phyloP scores from a whole-genome alignment of 1,140 invertebrate genomes.

The Leptopilina clavipes region DNA sequence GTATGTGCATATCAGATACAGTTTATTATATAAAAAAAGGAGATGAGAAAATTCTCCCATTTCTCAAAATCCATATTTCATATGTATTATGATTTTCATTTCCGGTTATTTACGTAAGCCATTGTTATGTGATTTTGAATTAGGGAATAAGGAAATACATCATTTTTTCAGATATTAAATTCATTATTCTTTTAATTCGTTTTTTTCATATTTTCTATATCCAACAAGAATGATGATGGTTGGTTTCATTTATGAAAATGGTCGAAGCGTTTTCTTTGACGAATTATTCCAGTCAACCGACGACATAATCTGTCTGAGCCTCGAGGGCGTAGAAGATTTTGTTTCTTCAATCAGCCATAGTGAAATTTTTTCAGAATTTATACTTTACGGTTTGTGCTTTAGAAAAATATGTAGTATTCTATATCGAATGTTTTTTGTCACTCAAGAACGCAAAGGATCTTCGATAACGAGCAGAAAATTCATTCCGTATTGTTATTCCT shows the following conservation, averaged over 20 bases:
- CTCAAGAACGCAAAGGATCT: background rate
- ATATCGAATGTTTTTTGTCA: background rate
- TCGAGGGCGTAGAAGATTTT: constrained; percentile 52
- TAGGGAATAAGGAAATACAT: background rate
- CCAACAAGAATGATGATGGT: background rate
- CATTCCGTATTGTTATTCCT: background rate
- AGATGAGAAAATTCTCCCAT: constrained; percentile 4
- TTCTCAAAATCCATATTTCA: background rate
- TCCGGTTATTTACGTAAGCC: too few relatives aligned
- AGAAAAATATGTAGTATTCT: background rate
- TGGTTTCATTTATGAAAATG: constrained; percentile 35
- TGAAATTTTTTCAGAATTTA: constrained; percentile 16
- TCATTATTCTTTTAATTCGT: too few relatives aligned
- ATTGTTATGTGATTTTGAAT: background rate
- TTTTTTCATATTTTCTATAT: background rate
- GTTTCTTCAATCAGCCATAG: constrained; percentile 44
- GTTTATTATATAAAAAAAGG: background rate
- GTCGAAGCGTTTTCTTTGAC: constrained; percentile 59
- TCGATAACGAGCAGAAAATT: constrained; percentile 12
- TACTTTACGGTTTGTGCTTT: background rate
- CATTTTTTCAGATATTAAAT: too few relatives aligned
- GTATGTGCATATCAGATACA: constrained; percentile 16
- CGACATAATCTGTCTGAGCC: constrained; percentile 61
- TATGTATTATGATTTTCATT: background rate
- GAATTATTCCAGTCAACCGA: constrained; percentile 60